Conservation (phyloP, 2,113 vertebrate species). For the Sapajus apella region DNA sequence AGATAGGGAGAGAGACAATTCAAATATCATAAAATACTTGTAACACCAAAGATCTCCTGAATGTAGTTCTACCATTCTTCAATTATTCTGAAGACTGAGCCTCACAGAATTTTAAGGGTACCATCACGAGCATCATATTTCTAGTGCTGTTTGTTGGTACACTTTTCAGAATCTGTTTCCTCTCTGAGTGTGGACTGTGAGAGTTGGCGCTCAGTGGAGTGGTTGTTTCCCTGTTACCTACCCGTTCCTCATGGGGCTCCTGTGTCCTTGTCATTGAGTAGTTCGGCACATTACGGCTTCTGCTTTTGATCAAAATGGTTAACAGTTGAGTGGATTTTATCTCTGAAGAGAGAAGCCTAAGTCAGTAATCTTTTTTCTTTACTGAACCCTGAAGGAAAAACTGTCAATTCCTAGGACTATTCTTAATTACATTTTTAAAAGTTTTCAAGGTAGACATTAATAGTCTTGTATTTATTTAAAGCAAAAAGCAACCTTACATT, state of each 20-base stretch:
- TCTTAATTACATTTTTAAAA: slow-evolving; percentile 31
- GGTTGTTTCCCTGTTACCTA: background rate
- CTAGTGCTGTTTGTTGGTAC: background rate
- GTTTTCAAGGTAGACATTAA: background rate
- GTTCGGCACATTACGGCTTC: background rate
- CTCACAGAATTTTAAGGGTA: background rate
- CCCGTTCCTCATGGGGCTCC: background rate
- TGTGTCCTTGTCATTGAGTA: background rate
- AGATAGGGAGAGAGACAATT: background rate
- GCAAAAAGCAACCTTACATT: background rate
- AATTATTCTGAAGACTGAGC: background rate
- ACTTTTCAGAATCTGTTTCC: background rate
- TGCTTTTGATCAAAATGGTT: background rate
- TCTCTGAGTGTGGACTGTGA: background rate
- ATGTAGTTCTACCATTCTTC: background rate
- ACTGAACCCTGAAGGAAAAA: background rate
- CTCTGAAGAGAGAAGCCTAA: background rate
- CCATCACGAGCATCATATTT: background rate
- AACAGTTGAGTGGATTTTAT: background rate
- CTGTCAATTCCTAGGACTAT: background rate
- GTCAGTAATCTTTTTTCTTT: background rate
- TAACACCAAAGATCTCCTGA: background rate
- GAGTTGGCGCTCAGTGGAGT: rapidly evolving
- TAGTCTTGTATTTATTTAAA: background rate
- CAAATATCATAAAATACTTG: background rate